A percentile compares a stretch with the other conserved stretches of the same genome.
These are phyloP conservation scores for Hydrotaea diabolus DNA, from an alignment of 2,888 invertebrate species.

Conservation along the genomic window DNA sequence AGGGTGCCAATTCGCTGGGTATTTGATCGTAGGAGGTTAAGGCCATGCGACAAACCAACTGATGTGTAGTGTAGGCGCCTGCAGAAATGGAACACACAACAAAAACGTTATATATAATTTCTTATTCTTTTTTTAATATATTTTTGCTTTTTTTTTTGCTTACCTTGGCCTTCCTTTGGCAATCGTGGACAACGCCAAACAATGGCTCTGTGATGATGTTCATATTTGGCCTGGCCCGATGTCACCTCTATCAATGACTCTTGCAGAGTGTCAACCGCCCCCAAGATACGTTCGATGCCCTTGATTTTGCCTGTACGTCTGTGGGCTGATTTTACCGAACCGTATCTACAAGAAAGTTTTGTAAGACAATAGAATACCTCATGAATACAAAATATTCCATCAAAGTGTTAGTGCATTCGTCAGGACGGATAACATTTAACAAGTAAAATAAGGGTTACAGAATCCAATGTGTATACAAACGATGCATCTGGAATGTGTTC, in stretches of 20 bases:
- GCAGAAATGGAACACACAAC: background rate
- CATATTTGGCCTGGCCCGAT: slow-evolving; percentile 98
- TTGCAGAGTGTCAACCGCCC: slow-evolving; percentile 94
- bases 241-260: slow-evolving; percentile 97
- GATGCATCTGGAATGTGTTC: too few species aligned
- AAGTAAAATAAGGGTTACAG: too few species aligned
- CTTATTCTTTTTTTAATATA: too few species aligned
- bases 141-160: slow-evolving; percentile 9
- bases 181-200: slow-evolving; percentile 99
- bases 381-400: too few species aligned
- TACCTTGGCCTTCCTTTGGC: slow-evolving; percentile 99
- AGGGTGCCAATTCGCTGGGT: slow-evolving; percentile 94
- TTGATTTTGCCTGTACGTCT: slow-evolving; percentile 94
- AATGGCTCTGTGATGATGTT: slow-evolving; percentile 97
- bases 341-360: slow-evolving; percentile 84
- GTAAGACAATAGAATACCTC: too few species aligned
- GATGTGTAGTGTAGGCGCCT: slow-evolving; percentile 99
- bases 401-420: too few species aligned
- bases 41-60: slow-evolving; percentile 95
- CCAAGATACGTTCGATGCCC: slow-evolving; percentile 94
- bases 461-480: too few species aligned
- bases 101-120: too few species aligned
- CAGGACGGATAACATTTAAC: too few species aligned
- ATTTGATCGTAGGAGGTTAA: slow-evolving; percentile 98
- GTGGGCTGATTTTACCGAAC: slow-evolving; percentile 97